These are phyloP conservation scores for Drosophila bunnanda DNA, from an alignment of 2,888 invertebrate genomes.

Conservation along the genomic window DNA sequence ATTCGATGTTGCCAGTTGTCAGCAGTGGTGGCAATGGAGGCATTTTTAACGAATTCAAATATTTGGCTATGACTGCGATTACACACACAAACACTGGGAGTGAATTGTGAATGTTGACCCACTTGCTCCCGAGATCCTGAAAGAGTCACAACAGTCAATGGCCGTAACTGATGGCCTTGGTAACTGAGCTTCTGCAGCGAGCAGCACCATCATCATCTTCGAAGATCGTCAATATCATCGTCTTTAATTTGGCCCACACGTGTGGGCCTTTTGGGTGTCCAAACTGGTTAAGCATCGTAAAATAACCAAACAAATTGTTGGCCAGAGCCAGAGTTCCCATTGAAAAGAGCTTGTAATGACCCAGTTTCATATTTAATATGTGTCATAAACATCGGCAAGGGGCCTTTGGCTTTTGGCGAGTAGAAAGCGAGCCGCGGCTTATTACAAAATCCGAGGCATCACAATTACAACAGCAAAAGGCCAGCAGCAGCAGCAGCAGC, in stretches of 20 bases:
- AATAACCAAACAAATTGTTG: conserved; percentile 53
- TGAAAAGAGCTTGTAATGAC: conserved; percentile 72
- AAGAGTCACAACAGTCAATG: conserved; percentile 38
- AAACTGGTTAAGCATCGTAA: conserved; percentile 61
- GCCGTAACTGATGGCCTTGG: conserved; percentile 57
- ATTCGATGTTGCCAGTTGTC: conserved; percentile 72
- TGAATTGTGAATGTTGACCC: conserved; percentile 6
- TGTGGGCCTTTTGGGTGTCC: conserved; percentile 47
- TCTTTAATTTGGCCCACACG: conserved; percentile 46
- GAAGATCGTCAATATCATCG: conserved; percentile 35
- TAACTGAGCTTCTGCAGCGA: conserved; percentile 28
- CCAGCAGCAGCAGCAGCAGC: conserved; percentile 43
- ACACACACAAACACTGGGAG: conserved; percentile 45
- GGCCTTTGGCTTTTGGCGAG: conserved; percentile 46
- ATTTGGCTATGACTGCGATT: conserved; percentile 53
- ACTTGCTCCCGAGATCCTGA: conserved; percentile 18
- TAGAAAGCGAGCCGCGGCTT: conserved; percentile 58
- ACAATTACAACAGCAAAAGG: conserved; percentile 62
- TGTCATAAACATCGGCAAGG: conserved; percentile 57
- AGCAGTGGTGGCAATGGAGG: conserved; percentile 46
- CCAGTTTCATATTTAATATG: conserved; percentile 70
- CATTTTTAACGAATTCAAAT: conserved; percentile 55
- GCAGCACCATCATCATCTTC: conserved; percentile 24
- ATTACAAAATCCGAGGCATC: conserved; percentile 52
- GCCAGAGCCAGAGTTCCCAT: conserved; percentile 48